Evolutionary conservation across 2,888 invertebrate genomes (phyloP), one percentile per base, ranked within the genome.

Genomic region (Eupithecia tripunctaria): DNA sequence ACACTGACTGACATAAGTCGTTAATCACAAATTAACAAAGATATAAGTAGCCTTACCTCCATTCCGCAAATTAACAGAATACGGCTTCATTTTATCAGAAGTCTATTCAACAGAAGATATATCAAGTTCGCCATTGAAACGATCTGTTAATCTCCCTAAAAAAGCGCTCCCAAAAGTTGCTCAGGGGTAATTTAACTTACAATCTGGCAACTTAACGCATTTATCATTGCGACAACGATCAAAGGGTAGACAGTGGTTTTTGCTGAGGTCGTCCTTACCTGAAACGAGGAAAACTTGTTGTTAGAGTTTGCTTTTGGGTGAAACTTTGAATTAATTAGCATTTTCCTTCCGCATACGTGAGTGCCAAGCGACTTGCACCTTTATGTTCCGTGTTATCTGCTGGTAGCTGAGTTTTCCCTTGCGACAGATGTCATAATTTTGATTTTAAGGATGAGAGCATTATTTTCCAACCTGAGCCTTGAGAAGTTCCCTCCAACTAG

Each of bases 171-270:
- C 10, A 51, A 43, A 78, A 77, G 71, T 74, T 74, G 73, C 69
- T 77, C 71, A 72, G 77, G 76, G 66, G 76, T 68, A 77, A 78
- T 78, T 80, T 77, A 72, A 72, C 63, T 75, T 29, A 43, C 67
- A 75, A 79, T 78, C 80, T 73, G 75, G 70, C 74, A 80, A 80
- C 66, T 79, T 79, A 75, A 68, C 75, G 63, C 77, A 80, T 80
- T 76, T 76, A 79, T 80, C 80, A 80, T 72, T n/a, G 73, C 67
- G 78, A 78, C 78, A 77, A 76, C 73, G 76, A 76, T 79, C 79
- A 76, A 74, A 77, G 72, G 74, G 75, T 74, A 72, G 74, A 78
- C 75, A 73, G 59, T 38, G 62, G 67, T 70, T 65, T 75, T 72
- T 70, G 63, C 67, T 27, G 63, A 68, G 60, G 67, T 71, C 71